These are phyloP conservation scores for Meloidogyne floridensis DNA, from an alignment of 1,140 invertebrate species.

Conservation along the genomic window DNA sequence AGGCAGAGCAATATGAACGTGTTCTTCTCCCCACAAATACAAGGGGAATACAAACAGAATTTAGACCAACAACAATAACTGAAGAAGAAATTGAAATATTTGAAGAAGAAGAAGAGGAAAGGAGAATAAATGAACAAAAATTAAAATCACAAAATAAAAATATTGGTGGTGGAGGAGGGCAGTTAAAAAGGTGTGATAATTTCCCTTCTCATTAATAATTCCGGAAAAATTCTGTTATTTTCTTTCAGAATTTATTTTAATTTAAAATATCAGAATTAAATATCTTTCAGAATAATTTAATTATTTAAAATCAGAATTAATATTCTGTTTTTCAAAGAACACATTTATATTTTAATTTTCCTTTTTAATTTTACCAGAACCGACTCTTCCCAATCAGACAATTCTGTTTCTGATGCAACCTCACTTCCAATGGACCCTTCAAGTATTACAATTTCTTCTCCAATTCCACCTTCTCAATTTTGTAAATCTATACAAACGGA, in stretches of 20 bases:
- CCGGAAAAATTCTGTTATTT: no score
- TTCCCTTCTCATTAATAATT: no score
- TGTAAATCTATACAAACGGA: constrained; percentile 5
- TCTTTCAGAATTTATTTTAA: no score
- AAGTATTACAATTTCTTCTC: constrained; percentile 32
- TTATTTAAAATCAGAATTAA: background rate
- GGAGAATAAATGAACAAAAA: background rate
- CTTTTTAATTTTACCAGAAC: background rate
- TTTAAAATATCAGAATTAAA: no score
- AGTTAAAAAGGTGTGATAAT: background rate
- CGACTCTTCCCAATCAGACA: constrained; percentile 28
- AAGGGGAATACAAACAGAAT: constrained; percentile 61
- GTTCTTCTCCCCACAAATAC: constrained; percentile 50
- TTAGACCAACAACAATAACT: background rate
- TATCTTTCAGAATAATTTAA: background rate
- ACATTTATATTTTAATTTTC: no score
- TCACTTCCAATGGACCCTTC: constrained; percentile 61
- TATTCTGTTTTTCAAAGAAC: no score
- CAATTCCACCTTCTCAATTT: background rate
- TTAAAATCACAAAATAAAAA: background rate
- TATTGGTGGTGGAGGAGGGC: background rate
- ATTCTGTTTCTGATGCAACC: constrained; percentile 62
- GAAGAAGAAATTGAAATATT: background rate
- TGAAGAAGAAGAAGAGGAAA: background rate
- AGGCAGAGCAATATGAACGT: constrained; percentile 55